Evolutionary conservation across 2,888 invertebrate genomes (phyloP).

Genomic region (Erpobdella octoculata): DNA sequence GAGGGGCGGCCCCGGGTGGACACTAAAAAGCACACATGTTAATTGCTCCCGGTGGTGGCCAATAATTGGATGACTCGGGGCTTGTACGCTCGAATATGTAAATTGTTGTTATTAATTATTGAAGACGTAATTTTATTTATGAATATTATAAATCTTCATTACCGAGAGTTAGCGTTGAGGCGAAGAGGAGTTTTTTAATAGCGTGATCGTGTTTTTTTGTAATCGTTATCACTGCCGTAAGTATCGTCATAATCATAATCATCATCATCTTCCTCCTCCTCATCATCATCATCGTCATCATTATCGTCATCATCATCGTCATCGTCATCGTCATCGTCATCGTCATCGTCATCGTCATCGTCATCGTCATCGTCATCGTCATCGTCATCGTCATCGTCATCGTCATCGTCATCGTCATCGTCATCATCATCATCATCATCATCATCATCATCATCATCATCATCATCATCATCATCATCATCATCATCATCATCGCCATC

Average conservation of each 20-base stretch:
- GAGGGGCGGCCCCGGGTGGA: no score
- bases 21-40: no score
- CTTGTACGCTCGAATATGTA: no score
- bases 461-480: constrained; percentile 14
- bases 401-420: constrained; percentile 30
- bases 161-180: no score
- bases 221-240: neutral
- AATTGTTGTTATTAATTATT: neutral
- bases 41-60: no score
- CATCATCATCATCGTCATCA: constrained; percentile 6
- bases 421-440: constrained; percentile 30
- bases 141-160: no score
- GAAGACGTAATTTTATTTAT: neutral
- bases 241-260: neutral
- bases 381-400: constrained; percentile 22
- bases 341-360: constrained; percentile 14
- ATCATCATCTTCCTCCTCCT: neutral
- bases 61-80: no score
- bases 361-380: neutral
- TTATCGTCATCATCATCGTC: constrained; percentile 19
- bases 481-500: neutral
- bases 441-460: constrained; percentile 18
- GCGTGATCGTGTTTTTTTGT: neutral
- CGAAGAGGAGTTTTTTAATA: no score
- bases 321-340: constrained; percentile 12